phyloP scores from a whole-genome alignment of 92 coral and sea anemone genomes.

The Umimayanthus kanabou region DNA sequence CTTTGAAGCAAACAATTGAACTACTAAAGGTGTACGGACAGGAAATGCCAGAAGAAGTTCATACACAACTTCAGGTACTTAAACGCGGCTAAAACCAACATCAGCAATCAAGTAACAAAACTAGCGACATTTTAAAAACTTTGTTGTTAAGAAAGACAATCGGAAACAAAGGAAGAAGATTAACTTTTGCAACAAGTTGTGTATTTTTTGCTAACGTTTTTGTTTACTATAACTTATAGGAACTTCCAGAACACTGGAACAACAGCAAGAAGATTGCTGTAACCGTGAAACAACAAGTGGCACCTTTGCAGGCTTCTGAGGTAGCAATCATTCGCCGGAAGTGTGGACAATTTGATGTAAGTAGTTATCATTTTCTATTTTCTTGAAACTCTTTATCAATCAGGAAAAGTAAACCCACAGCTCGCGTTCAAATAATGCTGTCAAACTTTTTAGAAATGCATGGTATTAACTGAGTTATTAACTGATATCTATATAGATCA shows the following conservation, averaged over 20 bases:
- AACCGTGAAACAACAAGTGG: slow-evolving; percentile 98
- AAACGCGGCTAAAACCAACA: not conserved
- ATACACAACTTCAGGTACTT: slow-evolving; percentile 87
- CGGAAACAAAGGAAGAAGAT: not conserved
- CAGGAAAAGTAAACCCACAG: not conserved
- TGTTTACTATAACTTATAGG: slow-evolving; percentile 40
- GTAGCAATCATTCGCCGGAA: slow-evolving; percentile 98
- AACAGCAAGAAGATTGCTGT: slow-evolving; percentile 98
- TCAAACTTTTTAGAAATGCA: not conserved
- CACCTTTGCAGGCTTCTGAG: slow-evolving; percentile 97
- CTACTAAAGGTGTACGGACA: slow-evolving; percentile 94
- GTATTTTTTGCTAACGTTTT: not conserved
- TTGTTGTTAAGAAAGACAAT: not conserved
- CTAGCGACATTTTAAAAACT: too few relatives aligned
- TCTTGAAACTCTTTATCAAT: not conserved
- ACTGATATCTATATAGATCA: slow-evolving; percentile 60
- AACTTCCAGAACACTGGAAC: slow-evolving; percentile 99
- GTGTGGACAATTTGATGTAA: slow-evolving; percentile 98
- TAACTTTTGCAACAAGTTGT: not conserved
- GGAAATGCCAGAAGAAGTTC: slow-evolving; percentile 99
- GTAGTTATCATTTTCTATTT: slow-evolving; percentile 21
- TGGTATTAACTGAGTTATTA: not conserved
- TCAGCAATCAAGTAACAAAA: not conserved
- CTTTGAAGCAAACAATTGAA: slow-evolving; percentile 96
- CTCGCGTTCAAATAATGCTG: not conserved